phyloP scores from a whole-genome alignment of 2,113 vertebrate genomes.

The Notechis scutatus region DNA sequence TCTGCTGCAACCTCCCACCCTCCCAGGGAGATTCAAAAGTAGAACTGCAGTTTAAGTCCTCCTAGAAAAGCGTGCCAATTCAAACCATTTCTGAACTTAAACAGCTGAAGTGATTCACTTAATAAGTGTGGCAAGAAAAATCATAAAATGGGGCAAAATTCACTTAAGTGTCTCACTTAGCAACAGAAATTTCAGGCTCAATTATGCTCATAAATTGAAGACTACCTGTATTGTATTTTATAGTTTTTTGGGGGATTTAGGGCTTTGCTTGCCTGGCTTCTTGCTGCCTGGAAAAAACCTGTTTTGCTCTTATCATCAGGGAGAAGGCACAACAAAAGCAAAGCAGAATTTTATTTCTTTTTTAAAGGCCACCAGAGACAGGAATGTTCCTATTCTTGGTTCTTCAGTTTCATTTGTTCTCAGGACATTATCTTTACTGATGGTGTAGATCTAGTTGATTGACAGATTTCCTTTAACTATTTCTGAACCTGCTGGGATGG shows the following conservation, averaged over 20 bases:
- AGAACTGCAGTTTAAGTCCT: background rate
- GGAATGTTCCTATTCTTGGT: background rate
- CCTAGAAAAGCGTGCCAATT: background rate
- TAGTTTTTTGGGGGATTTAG: background rate
- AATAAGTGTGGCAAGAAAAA: background rate
- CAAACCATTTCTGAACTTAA: background rate
- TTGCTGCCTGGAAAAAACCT: background rate
- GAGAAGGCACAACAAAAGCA: background rate
- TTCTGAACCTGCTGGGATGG: background rate
- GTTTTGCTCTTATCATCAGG: background rate
- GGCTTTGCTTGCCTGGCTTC: background rate
- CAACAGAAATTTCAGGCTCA: background rate
- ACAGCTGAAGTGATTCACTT: background rate
- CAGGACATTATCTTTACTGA: background rate
- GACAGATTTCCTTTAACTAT: background rate
- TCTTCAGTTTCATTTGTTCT: background rate
- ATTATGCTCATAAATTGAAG: background rate
- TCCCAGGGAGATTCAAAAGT: background rate
- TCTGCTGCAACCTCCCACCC: background rate
- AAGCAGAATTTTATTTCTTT: background rate
- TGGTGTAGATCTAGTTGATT: background rate
- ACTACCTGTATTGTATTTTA: background rate
- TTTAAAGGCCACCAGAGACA: background rate
- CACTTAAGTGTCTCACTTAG: background rate
- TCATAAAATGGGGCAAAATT: background rate